A percentile compares a stretch with the other conserved stretches of the same genome.
Evolutionary conservation across 2,113 vertebrate species (phyloP).

Genomic region (Pseudorectes ferrugineus): DNA sequence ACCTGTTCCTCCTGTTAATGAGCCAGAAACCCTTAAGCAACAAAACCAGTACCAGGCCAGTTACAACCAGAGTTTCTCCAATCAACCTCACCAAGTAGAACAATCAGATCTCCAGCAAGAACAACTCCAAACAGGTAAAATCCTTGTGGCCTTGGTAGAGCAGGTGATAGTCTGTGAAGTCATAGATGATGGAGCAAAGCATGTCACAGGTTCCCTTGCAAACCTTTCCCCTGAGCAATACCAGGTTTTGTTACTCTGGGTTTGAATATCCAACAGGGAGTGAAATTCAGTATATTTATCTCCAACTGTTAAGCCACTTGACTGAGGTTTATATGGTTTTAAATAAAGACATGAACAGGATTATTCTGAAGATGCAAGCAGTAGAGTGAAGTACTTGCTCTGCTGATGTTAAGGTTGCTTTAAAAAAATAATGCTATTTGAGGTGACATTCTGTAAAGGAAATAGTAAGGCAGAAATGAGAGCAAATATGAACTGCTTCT

Average conservation of each 20-base stretch:
- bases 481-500: background rate
- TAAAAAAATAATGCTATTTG: background rate
- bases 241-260: background rate
- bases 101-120: constrained; percentile 92
- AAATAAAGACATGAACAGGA: background rate
- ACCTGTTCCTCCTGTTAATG: constrained; percentile 89
- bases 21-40: constrained; percentile 89
- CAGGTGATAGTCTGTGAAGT: background rate
- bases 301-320: background rate
- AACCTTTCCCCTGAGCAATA: background rate
- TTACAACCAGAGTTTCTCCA: constrained; percentile 88
- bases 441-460: background rate
- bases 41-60: constrained; percentile 87
- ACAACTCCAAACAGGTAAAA: constrained; percentile 90
- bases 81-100: constrained; percentile 84
- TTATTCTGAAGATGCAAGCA: background rate
- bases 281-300: background rate
- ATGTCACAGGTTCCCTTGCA: background rate
- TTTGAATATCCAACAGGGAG: background rate
- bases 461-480: background rate
- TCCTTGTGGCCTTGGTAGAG: background rate
- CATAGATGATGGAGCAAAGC: background rate
- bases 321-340: background rate
- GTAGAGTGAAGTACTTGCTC: background rate
- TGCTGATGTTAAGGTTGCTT: background rate